These are phyloP conservation scores for Drosophila testacea DNA, from an alignment of 2,888 invertebrate genomes.

Conservation along the genomic window DNA sequence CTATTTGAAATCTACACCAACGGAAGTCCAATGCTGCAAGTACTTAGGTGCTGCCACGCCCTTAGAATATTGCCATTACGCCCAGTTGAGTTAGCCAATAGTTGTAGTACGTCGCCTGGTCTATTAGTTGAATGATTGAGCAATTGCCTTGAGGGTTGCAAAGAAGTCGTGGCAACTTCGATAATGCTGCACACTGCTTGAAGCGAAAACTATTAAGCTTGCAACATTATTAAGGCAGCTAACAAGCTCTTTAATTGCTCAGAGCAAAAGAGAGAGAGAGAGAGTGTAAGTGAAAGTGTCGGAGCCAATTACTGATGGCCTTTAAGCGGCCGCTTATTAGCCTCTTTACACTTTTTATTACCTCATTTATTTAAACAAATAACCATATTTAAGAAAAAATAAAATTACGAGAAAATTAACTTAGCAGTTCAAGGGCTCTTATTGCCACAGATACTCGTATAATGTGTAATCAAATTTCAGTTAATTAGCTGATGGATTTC, in stretches of 20 bases:
- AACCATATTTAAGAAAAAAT: constrained; percentile 12
- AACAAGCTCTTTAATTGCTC: constrained; percentile 43
- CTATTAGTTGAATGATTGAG: constrained; percentile 69
- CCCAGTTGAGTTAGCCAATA: constrained; percentile 9
- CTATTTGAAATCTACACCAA: constrained; percentile 24
- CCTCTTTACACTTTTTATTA: constrained; percentile 18
- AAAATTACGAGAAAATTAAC: constrained; percentile 45
- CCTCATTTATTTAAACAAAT: constrained; percentile 38
- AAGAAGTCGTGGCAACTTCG: constrained; percentile 18
- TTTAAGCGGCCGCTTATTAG: constrained; percentile 34
- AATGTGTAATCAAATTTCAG: constrained; percentile 27
- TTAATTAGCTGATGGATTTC: constrained; percentile 55
- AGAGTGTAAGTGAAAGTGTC: constrained; percentile 4
- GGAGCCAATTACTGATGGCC: constrained; percentile 8
- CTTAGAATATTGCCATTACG: constrained; percentile 52
- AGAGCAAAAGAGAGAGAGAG: neutral
- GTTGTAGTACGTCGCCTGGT: constrained; percentile 32
- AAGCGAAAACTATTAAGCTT: constrained; percentile 34
- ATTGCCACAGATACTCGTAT: constrained; percentile 12
- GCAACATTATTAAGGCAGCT: constrained; percentile 34
- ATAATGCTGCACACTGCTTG: constrained; percentile 9
- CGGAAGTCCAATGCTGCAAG: constrained; percentile 10
- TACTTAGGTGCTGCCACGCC: constrained; percentile 47
- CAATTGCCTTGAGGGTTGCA: constrained; percentile 58
- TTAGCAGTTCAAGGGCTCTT: constrained; percentile 38